These are phyloP conservation scores for Lucifuga dentata DNA, from an alignment of 2,113 vertebrate species.

Conservation along the genomic window DNA sequence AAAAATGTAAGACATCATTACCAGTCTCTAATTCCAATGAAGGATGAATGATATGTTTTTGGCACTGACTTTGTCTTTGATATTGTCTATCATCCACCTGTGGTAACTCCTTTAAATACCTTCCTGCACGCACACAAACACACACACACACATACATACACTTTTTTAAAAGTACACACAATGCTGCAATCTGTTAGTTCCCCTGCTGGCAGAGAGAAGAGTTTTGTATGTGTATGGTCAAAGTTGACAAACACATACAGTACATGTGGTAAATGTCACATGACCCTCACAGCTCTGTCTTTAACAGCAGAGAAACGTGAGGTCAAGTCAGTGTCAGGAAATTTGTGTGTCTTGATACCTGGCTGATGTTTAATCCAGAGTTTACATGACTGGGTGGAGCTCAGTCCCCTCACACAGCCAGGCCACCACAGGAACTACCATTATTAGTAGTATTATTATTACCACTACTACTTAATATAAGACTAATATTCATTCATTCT, in stretches of 20 bases:
- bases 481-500: too few relatives aligned
- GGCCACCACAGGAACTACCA: too few relatives aligned
- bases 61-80: slow-evolving; percentile 4
- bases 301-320: slow-evolving; percentile 46
- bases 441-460: too few relatives aligned
- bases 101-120: slow-evolving; percentile 45
- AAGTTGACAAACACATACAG: not conserved
- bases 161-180: too few relatives aligned
- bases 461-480: too few relatives aligned
- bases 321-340: slow-evolving; percentile 65
- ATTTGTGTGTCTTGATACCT: slow-evolving; percentile 55
- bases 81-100: slow-evolving; percentile 35
- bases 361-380: slow-evolving; percentile 77
- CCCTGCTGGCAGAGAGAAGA: too few relatives aligned
- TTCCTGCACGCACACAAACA: slow-evolving; percentile 7
- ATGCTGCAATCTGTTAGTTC: not conserved
- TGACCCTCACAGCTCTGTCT: slow-evolving; percentile 29
- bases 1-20: not conserved
- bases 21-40: slow-evolving; percentile 8
- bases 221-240: too few relatives aligned
- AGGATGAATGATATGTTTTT: slow-evolving; percentile 36
- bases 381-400: slow-evolving; percentile 46
- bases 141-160: slow-evolving; percentile 11
- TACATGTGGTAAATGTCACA: slow-evolving; percentile 14
- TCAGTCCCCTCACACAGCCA: not conserved